Evolutionary conservation across 2,113 vertebrate genomes (phyloP).

Genomic region (Ochotona curzoniae): DNA sequence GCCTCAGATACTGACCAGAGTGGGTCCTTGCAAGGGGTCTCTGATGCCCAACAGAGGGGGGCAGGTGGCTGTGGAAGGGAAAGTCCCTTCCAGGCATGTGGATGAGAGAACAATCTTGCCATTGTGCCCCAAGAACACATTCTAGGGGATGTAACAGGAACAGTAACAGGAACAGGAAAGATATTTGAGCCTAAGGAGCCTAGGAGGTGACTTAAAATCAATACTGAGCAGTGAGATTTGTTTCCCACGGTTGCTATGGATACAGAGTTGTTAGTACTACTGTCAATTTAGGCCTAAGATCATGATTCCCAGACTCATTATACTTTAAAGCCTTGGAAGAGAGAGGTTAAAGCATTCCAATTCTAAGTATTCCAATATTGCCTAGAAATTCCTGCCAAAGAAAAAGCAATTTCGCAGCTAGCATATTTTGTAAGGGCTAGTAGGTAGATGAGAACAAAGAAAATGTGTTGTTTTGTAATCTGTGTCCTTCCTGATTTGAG

Average conservation of each 20-base stretch:
- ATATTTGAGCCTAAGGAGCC: conserved; percentile 19
- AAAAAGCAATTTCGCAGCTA: conserved; percentile 36
- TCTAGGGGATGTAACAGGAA: background rate
- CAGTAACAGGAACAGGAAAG: background rate
- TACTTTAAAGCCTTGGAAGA: conserved; percentile 17
- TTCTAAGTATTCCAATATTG: background rate
- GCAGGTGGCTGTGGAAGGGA: background rate
- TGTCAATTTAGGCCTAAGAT: background rate
- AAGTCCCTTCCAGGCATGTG: background rate
- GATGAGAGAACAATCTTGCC: background rate
- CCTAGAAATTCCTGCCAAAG: conserved; percentile 26
- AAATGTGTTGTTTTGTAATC: background rate
- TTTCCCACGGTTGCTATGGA: background rate
- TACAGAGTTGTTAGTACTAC: background rate
- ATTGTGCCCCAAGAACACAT: too few relatives aligned
- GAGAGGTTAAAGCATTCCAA: background rate
- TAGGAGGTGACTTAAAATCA: background rate
- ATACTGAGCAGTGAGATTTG: background rate
- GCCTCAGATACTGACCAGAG: background rate
- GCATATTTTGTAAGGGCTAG: background rate
- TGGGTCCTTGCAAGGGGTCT: background rate
- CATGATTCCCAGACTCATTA: background rate
- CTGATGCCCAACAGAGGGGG: background rate
- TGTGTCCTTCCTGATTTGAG: conserved; percentile 32
- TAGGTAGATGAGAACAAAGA: background rate